Conservation (phyloP, 1,140 invertebrate species). For the Diprion similis region DNA sequence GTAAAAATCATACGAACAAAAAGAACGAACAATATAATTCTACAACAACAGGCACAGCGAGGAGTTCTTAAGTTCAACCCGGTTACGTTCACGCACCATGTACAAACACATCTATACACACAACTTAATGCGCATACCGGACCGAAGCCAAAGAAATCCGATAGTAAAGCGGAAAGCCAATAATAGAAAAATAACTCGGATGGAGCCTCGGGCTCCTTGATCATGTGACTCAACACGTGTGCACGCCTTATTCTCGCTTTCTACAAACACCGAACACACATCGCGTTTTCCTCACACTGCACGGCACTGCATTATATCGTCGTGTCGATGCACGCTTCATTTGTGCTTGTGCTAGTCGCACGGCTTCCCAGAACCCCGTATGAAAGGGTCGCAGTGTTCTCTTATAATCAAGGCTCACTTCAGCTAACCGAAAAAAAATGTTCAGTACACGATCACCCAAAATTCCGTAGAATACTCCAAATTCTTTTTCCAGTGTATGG, state of each 20-base stretch:
- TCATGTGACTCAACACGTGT: not conserved
- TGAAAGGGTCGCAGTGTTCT: not conserved
- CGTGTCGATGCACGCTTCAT: not conserved
- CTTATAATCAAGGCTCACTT: not conserved
- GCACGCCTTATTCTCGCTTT: not conserved
- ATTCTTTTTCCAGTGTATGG: too few relatives aligned
- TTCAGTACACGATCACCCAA: too few relatives aligned
- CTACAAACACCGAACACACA: not conserved
- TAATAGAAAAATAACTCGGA: conserved; percentile 36
- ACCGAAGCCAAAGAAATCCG: not conserved
- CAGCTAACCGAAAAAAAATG: too few relatives aligned
- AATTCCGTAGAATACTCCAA: too few relatives aligned
- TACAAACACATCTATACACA: too few relatives aligned
- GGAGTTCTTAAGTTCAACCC: too few relatives aligned
- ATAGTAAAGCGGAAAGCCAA: conserved; percentile 42
- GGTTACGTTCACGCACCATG: too few relatives aligned
- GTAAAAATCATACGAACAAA: too few relatives aligned
- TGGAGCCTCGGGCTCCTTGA: too few relatives aligned
- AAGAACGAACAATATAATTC: too few relatives aligned
- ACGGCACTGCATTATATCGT: not conserved
- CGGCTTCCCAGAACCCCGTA: not conserved
- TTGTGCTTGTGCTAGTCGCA: not conserved
- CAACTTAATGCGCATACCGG: not conserved
- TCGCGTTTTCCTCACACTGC: not conserved
- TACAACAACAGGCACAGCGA: too few relatives aligned